phyloP scores from a whole-genome alignment of 2,113 vertebrate genomes.

The Heliornis fulica region DNA sequence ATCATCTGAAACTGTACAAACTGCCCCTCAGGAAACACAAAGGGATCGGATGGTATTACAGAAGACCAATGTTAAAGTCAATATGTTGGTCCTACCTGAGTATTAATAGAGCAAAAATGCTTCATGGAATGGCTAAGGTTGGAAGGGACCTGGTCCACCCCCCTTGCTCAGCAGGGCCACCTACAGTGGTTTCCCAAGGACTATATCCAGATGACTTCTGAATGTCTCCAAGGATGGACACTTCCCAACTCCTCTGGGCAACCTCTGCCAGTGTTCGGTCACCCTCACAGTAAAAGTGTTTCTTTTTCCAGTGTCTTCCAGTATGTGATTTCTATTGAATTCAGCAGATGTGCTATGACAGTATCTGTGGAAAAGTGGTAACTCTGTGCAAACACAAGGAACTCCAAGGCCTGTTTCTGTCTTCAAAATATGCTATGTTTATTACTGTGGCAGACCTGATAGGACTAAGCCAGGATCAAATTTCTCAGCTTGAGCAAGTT shows the following conservation, averaged over 20 bases:
- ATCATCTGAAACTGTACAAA: not conserved
- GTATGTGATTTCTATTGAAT: not conserved
- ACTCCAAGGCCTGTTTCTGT: not conserved
- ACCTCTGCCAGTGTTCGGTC: rapidly evolving
- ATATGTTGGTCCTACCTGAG: not conserved
- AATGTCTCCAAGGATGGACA: not conserved
- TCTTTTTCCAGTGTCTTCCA: not conserved
- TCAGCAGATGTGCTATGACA: not conserved
- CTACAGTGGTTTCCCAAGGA: rapidly evolving
- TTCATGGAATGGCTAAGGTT: not conserved
- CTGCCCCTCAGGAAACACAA: not conserved
- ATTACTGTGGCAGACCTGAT: not conserved
- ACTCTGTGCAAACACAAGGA: not conserved
- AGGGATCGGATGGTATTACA: not conserved
- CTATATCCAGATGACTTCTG: rapidly evolving
- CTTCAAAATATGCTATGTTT: not conserved
- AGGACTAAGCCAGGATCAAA: not conserved
- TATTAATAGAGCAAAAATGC: not conserved
- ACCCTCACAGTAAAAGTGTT: not conserved
- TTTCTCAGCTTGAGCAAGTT: not conserved
- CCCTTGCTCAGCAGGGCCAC: not conserved
- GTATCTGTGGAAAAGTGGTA: not conserved
- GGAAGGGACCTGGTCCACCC: not conserved
- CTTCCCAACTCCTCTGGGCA: not conserved
- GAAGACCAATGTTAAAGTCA: not conserved